Base-by-base conservation (phyloP, 2,113 vertebrate species). In the Jaculus jaculus region DNA sequence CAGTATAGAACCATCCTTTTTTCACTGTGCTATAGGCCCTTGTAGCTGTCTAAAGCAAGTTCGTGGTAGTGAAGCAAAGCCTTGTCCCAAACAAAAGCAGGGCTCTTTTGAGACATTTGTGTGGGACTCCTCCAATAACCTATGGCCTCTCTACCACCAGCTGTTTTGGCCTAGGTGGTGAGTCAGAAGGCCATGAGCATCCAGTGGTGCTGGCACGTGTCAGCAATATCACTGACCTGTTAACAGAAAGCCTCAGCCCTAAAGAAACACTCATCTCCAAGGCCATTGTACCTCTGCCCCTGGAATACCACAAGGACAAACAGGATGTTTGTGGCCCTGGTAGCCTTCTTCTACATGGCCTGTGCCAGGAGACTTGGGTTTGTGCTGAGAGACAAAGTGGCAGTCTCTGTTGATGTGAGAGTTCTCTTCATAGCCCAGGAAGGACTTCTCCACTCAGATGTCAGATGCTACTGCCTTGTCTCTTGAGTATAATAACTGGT, bases 371-470 rank as follows among this genome's bases (percentile, higher is more conserved):
- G 28, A 58, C 24, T 13, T 21, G 47, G 47, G 63, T 11, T 26
- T 28, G 15, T 17, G 16, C 4, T n/a, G 34, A 13, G 63, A 60
- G 34, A 9, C 2, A 20, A 23, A 9, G 0, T 5, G 10, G 18
- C 0, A 2, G 24, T 16, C 18, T 58, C 65, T 24, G 11, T 18
- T 77, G 58, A 4, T 60, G 12, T 23, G 7, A n/a, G 10, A 72
- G 65, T 16, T 71, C 68, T 18, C 34, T 20, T 68, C 26, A 47
- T 12, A 61, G 2, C 15, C 12, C 13, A 30, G 1, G 0, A n/a
- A 26, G 21, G n/a, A 0, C 60, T 89, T 54, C 5, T 1, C 6
- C 4, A 63, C 26, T 85, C 4, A 4, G 30, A n/a, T 74, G 63
- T 85, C 61, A 10, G 10, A 12, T 17, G 51, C 42, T 15, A 34